These are phyloP conservation scores for Lutraria rhynchaena DNA, from an alignment of 1,140 invertebrate genomes.

Conservation along the genomic window DNA sequence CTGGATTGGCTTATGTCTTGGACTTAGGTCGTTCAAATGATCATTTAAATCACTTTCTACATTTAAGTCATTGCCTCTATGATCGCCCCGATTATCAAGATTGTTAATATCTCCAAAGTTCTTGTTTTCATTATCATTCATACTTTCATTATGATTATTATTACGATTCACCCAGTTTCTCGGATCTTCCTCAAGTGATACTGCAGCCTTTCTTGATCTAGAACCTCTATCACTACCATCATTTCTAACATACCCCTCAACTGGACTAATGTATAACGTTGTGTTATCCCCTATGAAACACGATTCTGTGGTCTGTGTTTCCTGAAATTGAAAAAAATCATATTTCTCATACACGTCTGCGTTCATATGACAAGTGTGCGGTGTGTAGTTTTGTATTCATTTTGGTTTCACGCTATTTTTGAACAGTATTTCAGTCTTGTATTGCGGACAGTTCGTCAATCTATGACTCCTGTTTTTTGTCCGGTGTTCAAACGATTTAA, in stretches of 20 bases:
- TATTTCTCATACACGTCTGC: too few relatives aligned
- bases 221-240: conserved; percentile 15
- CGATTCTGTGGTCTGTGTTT: conserved; percentile 66
- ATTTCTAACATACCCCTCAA: conserved; percentile 47
- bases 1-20: conserved; percentile 30
- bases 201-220: conserved; percentile 38
- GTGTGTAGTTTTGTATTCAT: too few relatives aligned
- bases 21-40: conserved; percentile 48
- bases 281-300: conserved; percentile 59
- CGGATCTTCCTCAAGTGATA: conserved; percentile 34
- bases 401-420: too few relatives aligned
- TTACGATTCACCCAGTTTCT: conserved; percentile 1
- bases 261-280: conserved; percentile 61
- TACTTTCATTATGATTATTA: conserved; percentile 23
- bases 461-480: too few relatives aligned
- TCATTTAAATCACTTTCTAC: conserved; percentile 20
- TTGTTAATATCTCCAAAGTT: conserved; percentile 7
- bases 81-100: not conserved
- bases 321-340: conserved; percentile 55
- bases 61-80: conserved; percentile 27
- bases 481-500: too few relatives aligned
- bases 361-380: too few relatives aligned
- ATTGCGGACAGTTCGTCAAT: too few relatives aligned
- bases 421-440: too few relatives aligned
- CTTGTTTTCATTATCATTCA: conserved; percentile 16